These are phyloP conservation scores for Drosophila nr. perissopoda DNA, from an alignment of 2,888 invertebrate species.

Conservation along the genomic window DNA sequence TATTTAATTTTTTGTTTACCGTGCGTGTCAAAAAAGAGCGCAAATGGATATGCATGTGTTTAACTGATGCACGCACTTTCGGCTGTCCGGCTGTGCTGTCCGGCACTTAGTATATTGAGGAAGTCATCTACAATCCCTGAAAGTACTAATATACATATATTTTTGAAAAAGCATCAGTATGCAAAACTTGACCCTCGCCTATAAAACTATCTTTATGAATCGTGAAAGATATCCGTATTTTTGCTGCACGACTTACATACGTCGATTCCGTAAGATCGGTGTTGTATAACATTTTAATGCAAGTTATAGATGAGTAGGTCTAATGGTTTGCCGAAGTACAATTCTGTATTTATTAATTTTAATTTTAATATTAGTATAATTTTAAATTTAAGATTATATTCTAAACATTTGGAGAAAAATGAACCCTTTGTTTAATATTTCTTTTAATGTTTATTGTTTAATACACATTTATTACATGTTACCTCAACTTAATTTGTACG, in stretches of 20 bases:
- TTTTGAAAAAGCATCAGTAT: not conserved
- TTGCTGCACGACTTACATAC: not conserved
- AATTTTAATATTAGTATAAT: not conserved
- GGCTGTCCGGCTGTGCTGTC: not conserved
- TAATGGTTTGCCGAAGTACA: not conserved
- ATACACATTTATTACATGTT: not conserved
- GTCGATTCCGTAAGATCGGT: not conserved
- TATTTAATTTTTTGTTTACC: not conserved
- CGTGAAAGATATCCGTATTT: not conserved
- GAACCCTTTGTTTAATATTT: not conserved
- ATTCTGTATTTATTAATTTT: not conserved
- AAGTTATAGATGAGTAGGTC: not conserved
- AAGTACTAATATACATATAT: not conserved
- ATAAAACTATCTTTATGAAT: not conserved
- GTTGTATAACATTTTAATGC: not conserved
- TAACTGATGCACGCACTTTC: not conserved
- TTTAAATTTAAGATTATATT: not conserved
- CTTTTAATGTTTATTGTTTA: not conserved
- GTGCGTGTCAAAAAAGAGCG: not conserved
- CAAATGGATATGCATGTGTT: not conserved
- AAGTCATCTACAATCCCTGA: not conserved
- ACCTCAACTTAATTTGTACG: constrained; percentile 10
- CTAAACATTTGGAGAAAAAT: not conserved
- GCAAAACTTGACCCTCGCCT: not conserved
- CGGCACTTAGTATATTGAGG: not conserved